Conservation (phyloP, 2,113 vertebrate genomes). For the Serilophus lunatus region DNA sequence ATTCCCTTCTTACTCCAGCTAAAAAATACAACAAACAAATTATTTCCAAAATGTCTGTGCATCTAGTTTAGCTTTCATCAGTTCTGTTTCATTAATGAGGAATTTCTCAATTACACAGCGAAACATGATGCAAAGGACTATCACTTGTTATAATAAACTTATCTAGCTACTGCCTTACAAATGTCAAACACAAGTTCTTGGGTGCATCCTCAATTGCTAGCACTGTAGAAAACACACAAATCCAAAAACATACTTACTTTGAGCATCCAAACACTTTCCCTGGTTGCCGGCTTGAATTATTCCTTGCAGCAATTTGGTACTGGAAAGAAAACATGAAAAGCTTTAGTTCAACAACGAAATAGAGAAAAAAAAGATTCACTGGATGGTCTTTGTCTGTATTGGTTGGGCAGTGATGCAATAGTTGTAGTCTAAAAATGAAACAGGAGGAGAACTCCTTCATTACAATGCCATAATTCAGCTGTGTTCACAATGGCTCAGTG, state of each 20-base stretch:
- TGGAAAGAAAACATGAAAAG: conserved; percentile 35
- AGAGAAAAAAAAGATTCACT: neutral
- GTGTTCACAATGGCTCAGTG: conserved; percentile 4
- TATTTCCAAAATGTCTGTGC: neutral
- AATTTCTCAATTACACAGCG: neutral
- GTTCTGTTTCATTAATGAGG: neutral
- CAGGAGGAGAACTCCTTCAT: neutral
- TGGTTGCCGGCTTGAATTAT: conserved; percentile 57
- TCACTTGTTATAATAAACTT: neutral
- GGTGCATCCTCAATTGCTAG: neutral
- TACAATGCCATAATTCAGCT: conserved; percentile 25
- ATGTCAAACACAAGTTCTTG: neutral
- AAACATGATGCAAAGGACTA: neutral
- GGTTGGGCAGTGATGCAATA: neutral
- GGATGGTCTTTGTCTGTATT: conserved; percentile 1
- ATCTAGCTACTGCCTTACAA: neutral
- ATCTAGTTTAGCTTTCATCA: neutral
- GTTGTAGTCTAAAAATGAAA: conserved; percentile 12
- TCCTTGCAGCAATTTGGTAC: conserved; percentile 65
- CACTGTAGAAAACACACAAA: neutral
- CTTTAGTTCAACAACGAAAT: conserved; percentile 29
- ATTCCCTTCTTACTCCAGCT: neutral
- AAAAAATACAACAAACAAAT: neutral
- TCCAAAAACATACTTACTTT: conserved; percentile 63
- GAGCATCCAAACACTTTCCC: conserved; percentile 73